Conservation (phyloP, 2,113 vertebrate species). For the Hymenochirus boettgeri region DNA sequence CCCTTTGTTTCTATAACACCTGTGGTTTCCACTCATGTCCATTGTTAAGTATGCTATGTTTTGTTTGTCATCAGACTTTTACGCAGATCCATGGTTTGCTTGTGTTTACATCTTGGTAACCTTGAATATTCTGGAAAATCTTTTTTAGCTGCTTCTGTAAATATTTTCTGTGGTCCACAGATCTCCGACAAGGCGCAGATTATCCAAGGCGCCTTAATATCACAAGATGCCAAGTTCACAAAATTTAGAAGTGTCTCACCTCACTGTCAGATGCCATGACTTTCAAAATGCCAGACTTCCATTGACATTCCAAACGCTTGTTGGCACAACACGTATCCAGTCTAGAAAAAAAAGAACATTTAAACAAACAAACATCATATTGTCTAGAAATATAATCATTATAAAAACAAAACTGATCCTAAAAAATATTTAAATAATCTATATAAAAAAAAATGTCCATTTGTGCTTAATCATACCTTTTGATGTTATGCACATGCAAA, state of each 20-base stretch:
- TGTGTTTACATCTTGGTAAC: slow-evolving; percentile 73
- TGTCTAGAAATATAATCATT: too few relatives aligned
- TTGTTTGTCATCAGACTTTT: slow-evolving; percentile 56
- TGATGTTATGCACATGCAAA: too few relatives aligned
- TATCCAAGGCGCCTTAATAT: slow-evolving; percentile 95
- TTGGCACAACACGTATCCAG: neutral
- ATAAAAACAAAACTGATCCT: too few relatives aligned
- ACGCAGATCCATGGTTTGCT: slow-evolving; percentile 59
- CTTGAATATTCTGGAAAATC: slow-evolving; percentile 90
- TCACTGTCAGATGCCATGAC: slow-evolving; percentile 94
- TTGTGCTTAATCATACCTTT: too few relatives aligned
- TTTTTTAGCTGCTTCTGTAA: slow-evolving; percentile 95
- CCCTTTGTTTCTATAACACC: slow-evolving; percentile 45
- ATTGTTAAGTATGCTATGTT: slow-evolving; percentile 3
- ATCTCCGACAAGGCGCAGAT: slow-evolving; percentile 91
- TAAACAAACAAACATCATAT: neutral
- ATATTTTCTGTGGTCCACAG: slow-evolving; percentile 95
- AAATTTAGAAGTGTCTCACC: slow-evolving; percentile 94
- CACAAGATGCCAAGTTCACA: slow-evolving; percentile 94
- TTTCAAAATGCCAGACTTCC: slow-evolving; percentile 47
- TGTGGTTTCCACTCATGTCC: slow-evolving; percentile 48
- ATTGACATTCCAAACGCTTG: slow-evolving; percentile 47
- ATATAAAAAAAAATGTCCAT: too few relatives aligned
- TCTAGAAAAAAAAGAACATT: neutral
- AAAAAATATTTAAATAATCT: too few relatives aligned